Evolutionary conservation across 2,797 vertebrate genomes (phyloP).

Genomic region (Amazona ochrocephala): DNA sequence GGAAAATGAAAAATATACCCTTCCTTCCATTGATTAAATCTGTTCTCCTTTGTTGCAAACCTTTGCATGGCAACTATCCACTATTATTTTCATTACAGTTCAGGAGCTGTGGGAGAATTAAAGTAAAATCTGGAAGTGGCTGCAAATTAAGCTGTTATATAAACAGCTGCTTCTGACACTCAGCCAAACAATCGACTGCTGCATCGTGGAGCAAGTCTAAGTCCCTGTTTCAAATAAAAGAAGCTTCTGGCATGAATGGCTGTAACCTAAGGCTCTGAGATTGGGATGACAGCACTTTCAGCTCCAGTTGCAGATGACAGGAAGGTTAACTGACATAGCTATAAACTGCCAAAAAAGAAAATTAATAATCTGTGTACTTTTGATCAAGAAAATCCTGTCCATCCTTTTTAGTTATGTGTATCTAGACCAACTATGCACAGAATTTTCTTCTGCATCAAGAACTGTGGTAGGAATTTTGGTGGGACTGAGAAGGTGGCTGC

Average conservation of each 20-base stretch:
- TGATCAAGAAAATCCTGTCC: not conserved
- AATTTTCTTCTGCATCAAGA: not conserved
- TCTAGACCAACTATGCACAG: not conserved
- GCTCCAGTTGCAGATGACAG: not conserved
- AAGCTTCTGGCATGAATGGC: not conserved
- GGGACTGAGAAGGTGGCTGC: not conserved
- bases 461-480: not conserved
- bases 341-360: not conserved
- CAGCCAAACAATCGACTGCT: not conserved
- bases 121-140: constrained; percentile 27
- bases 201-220: not conserved
- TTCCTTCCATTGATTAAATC: constrained; percentile 23
- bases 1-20: constrained; percentile 39
- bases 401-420: not conserved
- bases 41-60: not conserved
- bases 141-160: constrained; percentile 41
- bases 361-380: not conserved
- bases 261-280: not conserved
- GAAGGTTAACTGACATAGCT: not conserved
- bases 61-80: not conserved
- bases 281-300: not conserved
- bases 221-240: not conserved
- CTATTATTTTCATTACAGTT: constrained; percentile 29
- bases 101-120: not conserved
- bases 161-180: constrained; percentile 27